Percentiles rank a stretch among this genome's conserved stretches.
These are phyloP conservation scores for Noctilio leporinus DNA, from an alignment of 2,113 vertebrate species.

Conservation along the genomic window DNA sequence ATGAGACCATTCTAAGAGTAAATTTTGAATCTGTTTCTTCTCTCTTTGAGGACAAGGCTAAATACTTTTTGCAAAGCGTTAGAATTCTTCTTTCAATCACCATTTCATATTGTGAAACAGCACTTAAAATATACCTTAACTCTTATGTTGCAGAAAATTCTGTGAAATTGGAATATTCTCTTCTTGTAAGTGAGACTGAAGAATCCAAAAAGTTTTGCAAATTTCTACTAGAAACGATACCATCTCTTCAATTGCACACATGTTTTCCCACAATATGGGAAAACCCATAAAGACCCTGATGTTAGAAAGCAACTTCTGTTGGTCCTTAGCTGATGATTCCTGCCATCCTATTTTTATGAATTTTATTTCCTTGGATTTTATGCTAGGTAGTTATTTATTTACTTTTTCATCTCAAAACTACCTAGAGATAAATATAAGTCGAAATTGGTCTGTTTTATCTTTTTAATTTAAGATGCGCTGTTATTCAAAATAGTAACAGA, in stretches of 20 bases:
- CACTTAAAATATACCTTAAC: background rate
- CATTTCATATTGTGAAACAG: background rate
- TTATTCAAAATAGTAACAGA: background rate
- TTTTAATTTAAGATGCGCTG: conserved; percentile 4
- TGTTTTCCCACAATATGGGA: background rate
- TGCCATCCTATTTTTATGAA: background rate
- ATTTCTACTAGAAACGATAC: conserved; percentile 12
- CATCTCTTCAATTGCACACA: background rate
- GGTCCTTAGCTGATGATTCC: background rate
- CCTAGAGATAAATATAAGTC: background rate
- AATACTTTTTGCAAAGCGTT: background rate
- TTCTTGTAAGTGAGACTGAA: background rate
- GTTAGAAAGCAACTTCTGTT: background rate
- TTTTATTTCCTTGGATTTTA: background rate
- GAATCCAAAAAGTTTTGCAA: background rate
- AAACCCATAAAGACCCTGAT: background rate
- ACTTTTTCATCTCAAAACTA: background rate
- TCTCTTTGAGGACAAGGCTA: background rate
- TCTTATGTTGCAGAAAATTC: background rate
- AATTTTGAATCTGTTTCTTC: background rate
- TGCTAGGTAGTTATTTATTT: conserved; percentile 9
- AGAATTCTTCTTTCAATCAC: background rate
- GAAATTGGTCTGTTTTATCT: background rate
- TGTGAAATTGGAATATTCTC: background rate
- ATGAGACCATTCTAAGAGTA: background rate